Evolutionary conservation across 2,797 vertebrate species (phyloP), one percentile per base, ranked within the genome.

Genomic region (Pelochelys cantorii): DNA sequence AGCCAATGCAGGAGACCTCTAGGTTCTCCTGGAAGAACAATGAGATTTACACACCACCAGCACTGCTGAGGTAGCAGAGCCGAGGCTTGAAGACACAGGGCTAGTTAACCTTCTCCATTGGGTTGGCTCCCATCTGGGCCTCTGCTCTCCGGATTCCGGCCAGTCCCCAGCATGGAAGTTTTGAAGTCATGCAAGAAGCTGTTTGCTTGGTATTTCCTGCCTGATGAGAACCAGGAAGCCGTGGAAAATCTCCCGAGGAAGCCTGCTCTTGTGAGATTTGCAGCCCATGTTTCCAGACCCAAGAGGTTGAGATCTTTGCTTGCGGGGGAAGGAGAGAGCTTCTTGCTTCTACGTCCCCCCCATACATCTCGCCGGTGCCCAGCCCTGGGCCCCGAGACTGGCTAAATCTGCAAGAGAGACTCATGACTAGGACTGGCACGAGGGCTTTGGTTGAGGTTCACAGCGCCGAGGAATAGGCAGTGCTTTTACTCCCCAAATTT

Each of bases 201-300:
- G 86, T 91, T 97, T 92, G 90, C 96, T 95, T 96, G 95, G 96
- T 96, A 97, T 97, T 97, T 97, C 96, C 96, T 97, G 96, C 82
- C 85, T 82, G 42, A 71, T 79, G 17, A 15, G 85, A 94, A 97
- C 94, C 95, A 96, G 96, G 96, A 97, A 97, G 88, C 90, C 60
- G 91, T 86, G 60, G 90, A 0, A 23, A 87, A 96, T 88, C 95
- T 93, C 92, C 80, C 89, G 88, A 95, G 93, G 85, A 95, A 96
- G 88, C 94, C 42, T 80, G 89, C 87, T 92, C 85, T 90, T 94
- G 95, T 86, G 95, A 96, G 89, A 91, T 86, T 95, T 97, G 92
- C 96, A 97, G 92, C 42, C 23, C 37, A 48, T 23, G 25, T 27
- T 48, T 75, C 3, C 37, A 48, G 11, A 77, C 92, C 84, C 83